These are phyloP conservation scores for Pinctada fucata DNA, from an alignment of 2,888 invertebrate species.

Conservation along the genomic window DNA sequence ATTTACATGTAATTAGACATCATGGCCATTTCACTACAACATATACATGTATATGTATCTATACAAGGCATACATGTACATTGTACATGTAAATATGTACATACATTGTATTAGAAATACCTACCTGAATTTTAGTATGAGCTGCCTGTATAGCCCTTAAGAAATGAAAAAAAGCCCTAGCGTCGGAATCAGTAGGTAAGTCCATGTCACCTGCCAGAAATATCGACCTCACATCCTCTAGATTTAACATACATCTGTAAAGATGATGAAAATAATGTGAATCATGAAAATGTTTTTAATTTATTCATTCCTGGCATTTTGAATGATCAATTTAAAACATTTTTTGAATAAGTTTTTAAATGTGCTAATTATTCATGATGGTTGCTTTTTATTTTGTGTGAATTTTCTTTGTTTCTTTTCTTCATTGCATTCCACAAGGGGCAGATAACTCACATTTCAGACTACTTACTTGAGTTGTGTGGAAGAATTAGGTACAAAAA, in stretches of 20 bases:
- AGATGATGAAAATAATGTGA: constrained; percentile 1
- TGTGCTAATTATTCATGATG: too few relatives aligned
- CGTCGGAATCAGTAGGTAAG: constrained; percentile 4
- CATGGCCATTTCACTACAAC: too few relatives aligned
- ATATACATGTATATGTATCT: too few relatives aligned
- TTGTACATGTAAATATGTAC: too few relatives aligned
- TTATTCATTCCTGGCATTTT: background rate
- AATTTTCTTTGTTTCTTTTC: too few relatives aligned
- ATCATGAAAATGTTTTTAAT: background rate
- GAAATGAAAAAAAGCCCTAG: constrained; percentile 38
- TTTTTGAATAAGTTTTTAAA: too few relatives aligned
- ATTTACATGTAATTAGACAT: too few relatives aligned
- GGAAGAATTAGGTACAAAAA: constrained; percentile 47
- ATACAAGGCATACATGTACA: too few relatives aligned
- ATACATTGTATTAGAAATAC: background rate
- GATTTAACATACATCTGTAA: constrained; percentile 44
- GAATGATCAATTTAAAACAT: background rate
- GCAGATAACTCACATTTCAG: too few relatives aligned
- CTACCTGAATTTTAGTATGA: constrained; percentile 46
- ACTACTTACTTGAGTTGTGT: constrained; percentile 35
- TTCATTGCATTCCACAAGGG: too few relatives aligned
- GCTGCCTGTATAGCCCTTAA: constrained; percentile 48
- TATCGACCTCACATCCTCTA: constrained; percentile 42
- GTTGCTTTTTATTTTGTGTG: too few relatives aligned
- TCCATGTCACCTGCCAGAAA: constrained; percentile 33